phyloP scores from a whole-genome alignment of 2,888 invertebrate genomes.

The Hipparchia semele region DNA sequence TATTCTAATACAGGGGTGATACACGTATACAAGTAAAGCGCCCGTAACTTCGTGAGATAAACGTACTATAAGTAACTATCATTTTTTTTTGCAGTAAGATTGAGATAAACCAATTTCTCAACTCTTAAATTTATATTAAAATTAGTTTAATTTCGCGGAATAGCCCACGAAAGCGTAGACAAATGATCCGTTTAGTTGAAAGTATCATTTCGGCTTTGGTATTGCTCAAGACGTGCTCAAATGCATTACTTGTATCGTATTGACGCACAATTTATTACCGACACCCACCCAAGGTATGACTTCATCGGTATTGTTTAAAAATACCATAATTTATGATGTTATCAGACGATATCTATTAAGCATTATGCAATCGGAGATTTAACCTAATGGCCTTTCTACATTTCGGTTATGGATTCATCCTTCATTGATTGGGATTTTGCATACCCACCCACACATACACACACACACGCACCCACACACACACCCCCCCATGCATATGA shows the following conservation, averaged over 20 bases:
- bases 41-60: no score
- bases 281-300: constrained; percentile 21
- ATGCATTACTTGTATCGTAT: constrained; percentile 18
- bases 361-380: not conserved
- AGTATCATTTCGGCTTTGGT: constrained; percentile 27
- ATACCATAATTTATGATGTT: not conserved
- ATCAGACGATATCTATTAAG: not conserved
- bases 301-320: constrained; percentile 16
- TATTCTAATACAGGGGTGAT: no score
- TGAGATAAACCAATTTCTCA: no score
- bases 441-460: no score
- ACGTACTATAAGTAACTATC: no score
- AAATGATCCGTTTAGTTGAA: constrained; percentile 32
- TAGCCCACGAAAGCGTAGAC: constrained; percentile 11
- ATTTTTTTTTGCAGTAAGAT: no score
- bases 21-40: no score
- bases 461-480: no score
- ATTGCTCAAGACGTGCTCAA: constrained; percentile 17
- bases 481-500: no score
- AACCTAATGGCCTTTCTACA: not conserved
- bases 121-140: not conserved
- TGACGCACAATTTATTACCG: constrained; percentile 35
- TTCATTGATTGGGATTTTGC: no score
- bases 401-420: not conserved
- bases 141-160: constrained; percentile 15